Base-by-base conservation (phyloP, 2,888 invertebrate species). In the Arctia plantaginis region DNA sequence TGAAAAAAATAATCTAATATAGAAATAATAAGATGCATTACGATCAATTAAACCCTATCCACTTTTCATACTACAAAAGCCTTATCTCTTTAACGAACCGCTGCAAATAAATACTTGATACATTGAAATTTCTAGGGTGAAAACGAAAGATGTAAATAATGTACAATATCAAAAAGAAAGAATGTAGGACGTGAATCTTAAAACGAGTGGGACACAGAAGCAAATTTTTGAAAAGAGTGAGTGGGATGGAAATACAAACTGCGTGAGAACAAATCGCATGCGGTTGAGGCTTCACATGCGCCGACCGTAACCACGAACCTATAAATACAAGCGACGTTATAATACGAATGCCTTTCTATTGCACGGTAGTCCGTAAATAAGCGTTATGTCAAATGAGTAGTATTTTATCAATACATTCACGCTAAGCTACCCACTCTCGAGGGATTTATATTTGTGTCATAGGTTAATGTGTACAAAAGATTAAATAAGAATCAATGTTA, bases 241-340 rank as follows among this genome's bases (percentile, higher is more conserved):
- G 86, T 82, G 85, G 85, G 90, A 93, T 82, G 86, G 86, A 85
- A 89, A 91, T 88, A 88, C 85, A 85, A 91, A 91, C 89, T 88
- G 88, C 93, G 93, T 93, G 93, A 92, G 93, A 94, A 93, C 90
- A 89, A 88, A 89, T 88, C 88, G 86, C 85, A 89, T 90, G 90
- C 89, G 90, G 90, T 90, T 84, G 86, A 89, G 87, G 85, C 89
- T 89, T 89, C 89, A 88, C 88, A 89, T 89, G 86, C 85, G 86
- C 89, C 85, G 87, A 80, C 83, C 85, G 84, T 84, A 88, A 88
- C 89, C 87, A 83, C 89, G 87, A 85, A 82, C 85, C 88, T 86
- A 88, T 88, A 89, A 89, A 89, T 88, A 87, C 83, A 84, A 84
- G 73, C 85, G 86, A 86, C 82, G 85, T 86, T 88, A 88, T 88